Evolutionary conservation across 2,888 invertebrate genomes (phyloP).

Genomic region (Thumatha senex): DNA sequence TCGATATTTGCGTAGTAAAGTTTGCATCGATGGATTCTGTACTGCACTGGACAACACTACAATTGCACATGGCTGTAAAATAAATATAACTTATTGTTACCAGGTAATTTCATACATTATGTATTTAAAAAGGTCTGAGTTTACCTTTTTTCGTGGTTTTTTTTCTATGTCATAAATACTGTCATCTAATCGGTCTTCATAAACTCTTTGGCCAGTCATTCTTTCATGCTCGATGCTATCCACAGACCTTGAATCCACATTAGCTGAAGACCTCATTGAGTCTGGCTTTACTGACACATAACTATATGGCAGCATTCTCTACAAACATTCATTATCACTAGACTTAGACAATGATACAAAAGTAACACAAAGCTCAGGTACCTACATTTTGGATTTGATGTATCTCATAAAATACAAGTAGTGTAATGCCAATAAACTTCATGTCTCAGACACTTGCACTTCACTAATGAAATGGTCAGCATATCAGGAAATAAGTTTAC

Average conservation of each 20-base stretch:
- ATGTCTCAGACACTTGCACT: constrained; percentile 47
- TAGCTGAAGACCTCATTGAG: constrained; percentile 15
- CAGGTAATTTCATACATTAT: not conserved
- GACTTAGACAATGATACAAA: constrained; percentile 2
- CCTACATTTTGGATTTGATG: constrained; percentile 52
- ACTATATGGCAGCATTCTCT: constrained; percentile 54
- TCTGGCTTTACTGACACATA: constrained; percentile 37
- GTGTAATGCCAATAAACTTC: constrained; percentile 44
- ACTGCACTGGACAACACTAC: constrained; percentile 62
- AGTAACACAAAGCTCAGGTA: not conserved
- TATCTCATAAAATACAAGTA: constrained; percentile 43
- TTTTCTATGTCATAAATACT: not conserved
- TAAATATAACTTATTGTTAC: constrained; percentile 15
- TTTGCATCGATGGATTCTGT: constrained; percentile 65
- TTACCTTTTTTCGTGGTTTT: not conserved
- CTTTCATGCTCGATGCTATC: constrained; percentile 40
- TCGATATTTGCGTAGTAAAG: constrained; percentile 70
- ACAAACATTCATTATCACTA: constrained; percentile 28
- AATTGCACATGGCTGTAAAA: constrained; percentile 67
- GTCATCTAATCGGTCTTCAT: constrained; percentile 32
- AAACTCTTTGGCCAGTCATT: constrained; percentile 37
- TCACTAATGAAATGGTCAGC: constrained; percentile 39
- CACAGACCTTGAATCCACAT: not conserved
- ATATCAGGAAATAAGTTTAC: constrained; percentile 24
- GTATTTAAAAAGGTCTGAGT: no score